phyloP scores from a whole-genome alignment of 2,888 invertebrate species.

The Aproaerema taeniolella region DNA sequence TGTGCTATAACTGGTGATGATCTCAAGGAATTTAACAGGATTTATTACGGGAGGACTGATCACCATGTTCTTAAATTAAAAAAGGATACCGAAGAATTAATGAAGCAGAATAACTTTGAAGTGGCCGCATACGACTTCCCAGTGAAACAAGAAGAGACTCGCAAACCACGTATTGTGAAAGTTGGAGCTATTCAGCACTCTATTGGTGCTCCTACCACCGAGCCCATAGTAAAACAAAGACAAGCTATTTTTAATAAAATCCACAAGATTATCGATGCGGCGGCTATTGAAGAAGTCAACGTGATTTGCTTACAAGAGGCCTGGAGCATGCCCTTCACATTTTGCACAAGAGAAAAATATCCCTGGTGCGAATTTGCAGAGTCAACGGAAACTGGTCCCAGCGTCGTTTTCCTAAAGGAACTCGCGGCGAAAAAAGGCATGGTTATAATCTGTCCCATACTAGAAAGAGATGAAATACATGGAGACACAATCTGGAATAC shows the following conservation, averaged over 20 bases:
- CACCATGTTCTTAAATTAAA: slow-evolving; percentile 73
- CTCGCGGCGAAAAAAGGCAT: slow-evolving; percentile 89
- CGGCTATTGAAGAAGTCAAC: slow-evolving; percentile 89
- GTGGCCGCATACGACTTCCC: slow-evolving; percentile 85
- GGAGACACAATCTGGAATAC: slow-evolving; percentile 97
- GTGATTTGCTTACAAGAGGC: slow-evolving; percentile 97
- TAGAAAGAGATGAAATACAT: slow-evolving; percentile 93
- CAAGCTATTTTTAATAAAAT: slow-evolving; percentile 87
- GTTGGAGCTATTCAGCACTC: slow-evolving; percentile 93
- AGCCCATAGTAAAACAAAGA: slow-evolving; percentile 85
- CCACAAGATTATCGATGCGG: slow-evolving; percentile 83
- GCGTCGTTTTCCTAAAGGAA: slow-evolving; percentile 87
- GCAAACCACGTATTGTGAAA: slow-evolving; percentile 84
- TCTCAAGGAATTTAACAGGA: slow-evolving; percentile 81
- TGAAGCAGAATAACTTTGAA: slow-evolving; percentile 81
- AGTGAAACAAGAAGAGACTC: slow-evolving; percentile 82
- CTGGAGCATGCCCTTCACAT: slow-evolving; percentile 99
- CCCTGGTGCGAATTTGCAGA: slow-evolving; percentile 99
- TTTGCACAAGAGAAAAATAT: slow-evolving; percentile 96
- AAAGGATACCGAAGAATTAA: slow-evolving; percentile 55
- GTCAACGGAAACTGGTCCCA: slow-evolving; percentile 89
- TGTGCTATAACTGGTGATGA: slow-evolving; percentile 56
- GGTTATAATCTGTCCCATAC: slow-evolving; percentile 96
- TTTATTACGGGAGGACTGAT: slow-evolving; percentile 86
- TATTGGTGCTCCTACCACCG: slow-evolving; percentile 85